Percentiles rank a stretch among this genome's conserved stretches.
phyloP scores from a whole-genome alignment of 2,113 vertebrate genomes.

The Spheniscus mendiculus region DNA sequence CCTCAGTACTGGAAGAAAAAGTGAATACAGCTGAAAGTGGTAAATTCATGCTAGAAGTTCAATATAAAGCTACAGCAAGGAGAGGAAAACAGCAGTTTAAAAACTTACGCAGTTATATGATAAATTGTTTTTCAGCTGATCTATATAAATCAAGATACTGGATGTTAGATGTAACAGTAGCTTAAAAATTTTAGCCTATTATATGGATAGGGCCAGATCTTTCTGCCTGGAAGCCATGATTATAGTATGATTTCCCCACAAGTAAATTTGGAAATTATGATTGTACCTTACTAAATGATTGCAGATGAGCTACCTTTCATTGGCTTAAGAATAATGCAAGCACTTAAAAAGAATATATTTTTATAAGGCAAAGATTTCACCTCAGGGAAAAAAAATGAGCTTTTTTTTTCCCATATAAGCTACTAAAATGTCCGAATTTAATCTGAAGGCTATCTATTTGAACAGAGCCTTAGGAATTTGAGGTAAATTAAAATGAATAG shows the following conservation, averaged over 20 bases:
- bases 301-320: not conserved
- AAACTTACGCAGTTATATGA: not conserved
- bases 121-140: not conserved
- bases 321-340: not conserved
- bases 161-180: not conserved
- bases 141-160: not conserved
- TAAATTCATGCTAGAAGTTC: not conserved
- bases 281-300: not conserved
- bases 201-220: not conserved
- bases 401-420: not conserved
- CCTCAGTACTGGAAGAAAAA: not conserved
- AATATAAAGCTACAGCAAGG: not conserved
- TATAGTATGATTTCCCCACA: not conserved
- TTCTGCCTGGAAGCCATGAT: not conserved
- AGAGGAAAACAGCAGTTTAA: not conserved
- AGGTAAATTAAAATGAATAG: not conserved
- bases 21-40: not conserved
- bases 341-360: not conserved
- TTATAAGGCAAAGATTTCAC: not conserved
- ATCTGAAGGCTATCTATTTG: not conserved
- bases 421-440: not conserved
- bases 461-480: not conserved
- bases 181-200: not conserved
- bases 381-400: not conserved
- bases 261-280: not conserved